Conservation (phyloP, 2,797 vertebrate genomes). For the Syngnathus rostellatus region DNA sequence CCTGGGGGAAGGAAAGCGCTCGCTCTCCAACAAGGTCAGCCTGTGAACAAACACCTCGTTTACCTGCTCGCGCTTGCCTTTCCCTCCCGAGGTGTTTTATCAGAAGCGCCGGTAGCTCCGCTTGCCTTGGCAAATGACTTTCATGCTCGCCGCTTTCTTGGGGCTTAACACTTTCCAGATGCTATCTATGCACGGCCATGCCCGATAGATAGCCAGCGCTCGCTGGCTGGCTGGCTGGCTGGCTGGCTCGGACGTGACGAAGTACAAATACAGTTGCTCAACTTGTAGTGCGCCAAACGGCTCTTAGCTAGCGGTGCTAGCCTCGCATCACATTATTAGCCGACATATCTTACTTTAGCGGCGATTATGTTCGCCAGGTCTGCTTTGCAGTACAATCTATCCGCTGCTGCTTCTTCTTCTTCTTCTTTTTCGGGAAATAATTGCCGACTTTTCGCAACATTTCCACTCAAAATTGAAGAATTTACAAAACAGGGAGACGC, state of each 20-base stretch:
- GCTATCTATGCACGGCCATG: slow-evolving; percentile 32
- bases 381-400: too few species aligned
- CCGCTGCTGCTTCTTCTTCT: too few species aligned
- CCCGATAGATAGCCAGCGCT: slow-evolving; percentile 8
- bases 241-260: background rate
- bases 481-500: too few species aligned
- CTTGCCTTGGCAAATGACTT: slow-evolving; percentile 58
- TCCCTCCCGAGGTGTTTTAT: slow-evolving; percentile 28
- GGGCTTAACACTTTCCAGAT: slow-evolving; percentile 47
- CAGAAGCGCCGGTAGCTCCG: slow-evolving; percentile 11
- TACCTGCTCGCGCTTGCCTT: slow-evolving; percentile 25
- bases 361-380: too few species aligned
- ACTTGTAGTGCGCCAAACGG: background rate
- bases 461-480: too few species aligned
- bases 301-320: too few species aligned
- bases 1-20: slow-evolving; percentile 43
- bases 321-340: too few species aligned
- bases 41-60: slow-evolving; percentile 57
- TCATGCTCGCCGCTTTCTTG: slow-evolving; percentile 43
- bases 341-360: too few species aligned
- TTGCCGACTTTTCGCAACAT: too few species aligned
- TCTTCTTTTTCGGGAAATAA: too few species aligned
- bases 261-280: background rate
- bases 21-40: slow-evolving; percentile 38
- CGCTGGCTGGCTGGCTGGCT: too few species aligned